Evolutionary conservation across 1,140 invertebrate genomes (phyloP).

Genomic region (Zaprionus kolodkinae): DNA sequence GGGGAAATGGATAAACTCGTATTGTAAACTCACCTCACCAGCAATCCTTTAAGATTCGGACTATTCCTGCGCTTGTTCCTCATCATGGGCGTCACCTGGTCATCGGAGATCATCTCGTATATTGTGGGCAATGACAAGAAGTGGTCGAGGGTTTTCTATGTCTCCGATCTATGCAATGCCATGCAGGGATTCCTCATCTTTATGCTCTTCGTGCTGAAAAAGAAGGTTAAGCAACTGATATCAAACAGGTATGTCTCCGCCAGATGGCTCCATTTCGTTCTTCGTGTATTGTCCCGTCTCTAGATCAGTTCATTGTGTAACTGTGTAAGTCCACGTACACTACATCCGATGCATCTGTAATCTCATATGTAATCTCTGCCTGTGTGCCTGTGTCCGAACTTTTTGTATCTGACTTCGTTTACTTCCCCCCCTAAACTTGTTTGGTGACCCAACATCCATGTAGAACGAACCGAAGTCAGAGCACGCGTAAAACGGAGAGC

Average conservation of each 20-base stretch:
- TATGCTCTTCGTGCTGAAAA: constrained; percentile 87
- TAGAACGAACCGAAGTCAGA: constrained; percentile 79
- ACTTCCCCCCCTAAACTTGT: neutral
- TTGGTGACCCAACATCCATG: neutral
- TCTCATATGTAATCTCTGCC: neutral
- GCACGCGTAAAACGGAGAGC: constrained; percentile 75
- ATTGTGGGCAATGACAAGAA: constrained; percentile 78
- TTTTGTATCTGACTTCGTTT: constrained; percentile 17
- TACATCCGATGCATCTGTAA: neutral
- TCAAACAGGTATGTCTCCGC: constrained; percentile 84
- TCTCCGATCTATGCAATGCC: constrained; percentile 85
- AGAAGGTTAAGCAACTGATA: constrained; percentile 85
- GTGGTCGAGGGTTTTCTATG: constrained; percentile 85
- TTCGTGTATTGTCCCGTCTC: constrained; percentile 29
- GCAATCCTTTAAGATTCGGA: constrained; percentile 85
- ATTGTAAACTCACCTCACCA: constrained; percentile 19
- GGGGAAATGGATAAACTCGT: neutral
- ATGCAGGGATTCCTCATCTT: constrained; percentile 87
- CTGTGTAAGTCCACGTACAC: constrained; percentile 28
- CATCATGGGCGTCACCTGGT: constrained; percentile 91
- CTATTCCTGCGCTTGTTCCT: constrained; percentile 89
- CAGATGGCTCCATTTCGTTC: neutral
- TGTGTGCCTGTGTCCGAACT: constrained; percentile 3
- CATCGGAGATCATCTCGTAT: constrained; percentile 89
- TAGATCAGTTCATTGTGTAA: constrained; percentile 26